Evolutionary conservation across 2,113 vertebrate genomes (phyloP).

Genomic region (Zosterops pallidus): DNA sequence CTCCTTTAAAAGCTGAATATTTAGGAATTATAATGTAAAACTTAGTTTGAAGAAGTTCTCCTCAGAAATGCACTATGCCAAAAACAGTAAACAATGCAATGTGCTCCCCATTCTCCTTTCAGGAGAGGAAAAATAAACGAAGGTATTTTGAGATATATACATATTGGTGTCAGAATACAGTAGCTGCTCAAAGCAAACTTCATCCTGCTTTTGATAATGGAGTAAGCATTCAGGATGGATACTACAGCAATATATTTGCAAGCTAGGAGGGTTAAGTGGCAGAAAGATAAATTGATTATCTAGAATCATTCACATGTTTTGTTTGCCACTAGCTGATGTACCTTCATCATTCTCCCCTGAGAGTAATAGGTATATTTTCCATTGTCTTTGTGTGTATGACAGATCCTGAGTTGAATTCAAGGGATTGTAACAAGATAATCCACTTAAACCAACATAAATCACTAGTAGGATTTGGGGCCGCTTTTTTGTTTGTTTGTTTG

Average conservation of each 20-base stretch:
- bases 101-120: not conserved
- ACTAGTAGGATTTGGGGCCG: not conserved
- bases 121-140: not conserved
- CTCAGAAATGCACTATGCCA: not conserved
- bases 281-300: conserved; percentile 17
- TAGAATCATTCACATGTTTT: not conserved
- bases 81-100: not conserved
- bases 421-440: not conserved
- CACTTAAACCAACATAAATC: conserved; percentile 3
- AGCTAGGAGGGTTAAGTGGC: not conserved
- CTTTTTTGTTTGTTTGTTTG: too few species aligned
- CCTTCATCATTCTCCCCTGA: conserved; percentile 8
- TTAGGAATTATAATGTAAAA: not conserved
- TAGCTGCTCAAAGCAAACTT: not conserved
- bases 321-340: not conserved
- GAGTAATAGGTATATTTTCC: not conserved
- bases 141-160: not conserved
- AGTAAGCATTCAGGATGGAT: not conserved
- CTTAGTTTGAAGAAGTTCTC: not conserved
- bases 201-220: not conserved
- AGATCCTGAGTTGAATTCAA: not conserved
- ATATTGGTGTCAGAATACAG: not conserved
- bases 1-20: not conserved
- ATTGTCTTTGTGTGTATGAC: not conserved
- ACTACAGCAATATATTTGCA: not conserved